Conservation (phyloP, 2,797 vertebrate genomes). For the Choloepus didactylus region DNA sequence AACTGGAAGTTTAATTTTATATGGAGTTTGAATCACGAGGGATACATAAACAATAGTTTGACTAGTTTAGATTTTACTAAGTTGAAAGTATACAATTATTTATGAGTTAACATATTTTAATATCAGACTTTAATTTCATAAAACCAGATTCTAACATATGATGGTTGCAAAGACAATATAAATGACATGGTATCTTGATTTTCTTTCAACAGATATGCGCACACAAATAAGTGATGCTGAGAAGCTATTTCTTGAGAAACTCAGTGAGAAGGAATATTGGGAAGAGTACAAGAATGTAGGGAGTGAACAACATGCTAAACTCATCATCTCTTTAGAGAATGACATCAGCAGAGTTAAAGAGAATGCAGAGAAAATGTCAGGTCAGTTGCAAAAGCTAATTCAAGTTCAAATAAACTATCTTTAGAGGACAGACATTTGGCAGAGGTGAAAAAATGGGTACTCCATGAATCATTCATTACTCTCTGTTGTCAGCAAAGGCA, state of each 20-base stretch:
- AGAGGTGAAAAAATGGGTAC: neutral
- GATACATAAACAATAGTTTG: constrained; percentile 8
- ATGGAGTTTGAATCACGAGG: constrained; percentile 39
- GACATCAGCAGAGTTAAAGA: constrained; percentile 85
- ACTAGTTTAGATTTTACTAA: constrained; percentile 11
- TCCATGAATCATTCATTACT: neutral
- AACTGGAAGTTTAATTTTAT: constrained; percentile 58
- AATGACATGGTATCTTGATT: constrained; percentile 48
- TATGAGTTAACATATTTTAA: constrained; percentile 52
- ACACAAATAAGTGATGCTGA: constrained; percentile 84
- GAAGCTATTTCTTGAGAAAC: constrained; percentile 81
- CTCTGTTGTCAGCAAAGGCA: neutral
- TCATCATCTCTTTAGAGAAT: constrained; percentile 87
- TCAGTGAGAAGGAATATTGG: constrained; percentile 88
- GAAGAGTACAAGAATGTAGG: constrained; percentile 90
- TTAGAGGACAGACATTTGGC: neutral
- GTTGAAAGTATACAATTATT: constrained; percentile 26
- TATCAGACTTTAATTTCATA: constrained; percentile 42
- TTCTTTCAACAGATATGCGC: constrained; percentile 85
- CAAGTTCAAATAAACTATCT: constrained; percentile 16
- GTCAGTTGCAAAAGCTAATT: constrained; percentile 83
- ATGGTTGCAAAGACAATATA: neutral
- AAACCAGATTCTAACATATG: neutral
- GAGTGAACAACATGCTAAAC: constrained; percentile 84
- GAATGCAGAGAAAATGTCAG: constrained; percentile 87